Evolutionary conservation across 2,113 vertebrate genomes (phyloP).

Genomic region (Anthoscopus minutus): DNA sequence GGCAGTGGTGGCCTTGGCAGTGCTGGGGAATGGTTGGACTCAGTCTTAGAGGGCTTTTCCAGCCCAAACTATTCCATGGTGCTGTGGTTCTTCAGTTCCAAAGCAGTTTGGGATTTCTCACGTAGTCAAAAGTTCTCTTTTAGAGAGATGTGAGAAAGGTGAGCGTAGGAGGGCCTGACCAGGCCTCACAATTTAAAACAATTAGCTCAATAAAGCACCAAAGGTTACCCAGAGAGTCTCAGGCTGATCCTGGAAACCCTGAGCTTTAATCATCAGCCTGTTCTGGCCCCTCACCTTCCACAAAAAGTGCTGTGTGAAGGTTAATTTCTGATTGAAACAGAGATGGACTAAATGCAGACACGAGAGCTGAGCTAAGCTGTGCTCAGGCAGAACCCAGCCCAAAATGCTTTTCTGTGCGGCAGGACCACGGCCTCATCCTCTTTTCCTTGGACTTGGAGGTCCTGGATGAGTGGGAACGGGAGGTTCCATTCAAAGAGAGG

Average conservation of each 20-base stretch:
- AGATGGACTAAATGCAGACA: neutral
- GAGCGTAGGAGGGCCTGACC: neutral
- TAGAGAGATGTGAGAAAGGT: neutral
- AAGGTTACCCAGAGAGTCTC: neutral
- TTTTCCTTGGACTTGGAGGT: neutral
- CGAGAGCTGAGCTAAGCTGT: neutral
- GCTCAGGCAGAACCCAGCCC: neutral
- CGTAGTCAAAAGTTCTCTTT: neutral
- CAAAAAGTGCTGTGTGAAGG: neutral
- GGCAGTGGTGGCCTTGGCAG: neutral
- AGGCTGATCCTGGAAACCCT: neutral
- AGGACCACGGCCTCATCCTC: neutral
- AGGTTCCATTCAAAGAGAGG: slow-evolving; percentile 1
- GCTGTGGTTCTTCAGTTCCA: neutral
- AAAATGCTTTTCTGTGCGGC: neutral
- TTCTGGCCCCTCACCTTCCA: neutral
- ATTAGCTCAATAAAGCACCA: neutral
- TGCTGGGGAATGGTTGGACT: neutral
- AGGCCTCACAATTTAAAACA: neutral
- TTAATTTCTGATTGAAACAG: neutral
- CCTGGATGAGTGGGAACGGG: neutral
- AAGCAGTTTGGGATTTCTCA: neutral
- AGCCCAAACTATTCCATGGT: neutral
- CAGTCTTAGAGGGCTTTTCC: neutral
- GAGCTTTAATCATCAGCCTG: neutral